These are phyloP conservation scores for Euphydryas editha DNA, from an alignment of 2,888 invertebrate species.

Conservation along the genomic window DNA sequence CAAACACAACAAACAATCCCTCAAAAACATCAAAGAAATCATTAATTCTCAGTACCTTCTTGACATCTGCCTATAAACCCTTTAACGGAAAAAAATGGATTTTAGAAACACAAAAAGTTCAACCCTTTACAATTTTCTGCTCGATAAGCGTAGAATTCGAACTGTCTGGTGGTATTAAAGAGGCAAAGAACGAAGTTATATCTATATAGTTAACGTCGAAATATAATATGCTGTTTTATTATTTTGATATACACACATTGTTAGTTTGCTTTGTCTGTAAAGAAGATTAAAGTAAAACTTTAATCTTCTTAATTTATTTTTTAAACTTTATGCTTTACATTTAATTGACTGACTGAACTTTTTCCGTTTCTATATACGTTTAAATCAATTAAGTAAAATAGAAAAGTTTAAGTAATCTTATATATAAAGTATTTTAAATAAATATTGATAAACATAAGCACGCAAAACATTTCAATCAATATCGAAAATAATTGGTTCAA, in stretches of 20 bases:
- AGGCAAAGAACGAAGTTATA: too few species aligned
- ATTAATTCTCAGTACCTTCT: slow-evolving; percentile 60
- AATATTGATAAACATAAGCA: not conserved
- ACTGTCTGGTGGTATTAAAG: not conserved
- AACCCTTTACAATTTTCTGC: slow-evolving; percentile 50
- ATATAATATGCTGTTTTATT: too few species aligned
- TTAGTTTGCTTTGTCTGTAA: too few species aligned
- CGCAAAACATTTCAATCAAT: slow-evolving; percentile 1
- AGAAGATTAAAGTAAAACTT: too few species aligned
- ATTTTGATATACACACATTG: too few species aligned
- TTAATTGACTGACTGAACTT: too few species aligned
- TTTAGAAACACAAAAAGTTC: slow-evolving; percentile 44
- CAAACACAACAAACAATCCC: slow-evolving; percentile 45
- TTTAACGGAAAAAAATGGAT: slow-evolving; percentile 53
- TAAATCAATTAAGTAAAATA: too few species aligned
- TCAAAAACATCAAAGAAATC: slow-evolving; percentile 41
- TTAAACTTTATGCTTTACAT: too few species aligned
- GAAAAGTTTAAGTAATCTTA: not conserved
- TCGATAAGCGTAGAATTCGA: slow-evolving; percentile 30
- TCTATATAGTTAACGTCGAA: too few species aligned
- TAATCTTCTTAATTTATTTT: too few species aligned
- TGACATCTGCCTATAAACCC: slow-evolving; percentile 70
- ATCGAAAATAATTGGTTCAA: slow-evolving; percentile 6
- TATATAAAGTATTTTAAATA: not conserved
- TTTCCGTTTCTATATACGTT: too few species aligned